phyloP scores from a whole-genome alignment of 2,113 vertebrate genomes.

The Dryoscopus gambensis region DNA sequence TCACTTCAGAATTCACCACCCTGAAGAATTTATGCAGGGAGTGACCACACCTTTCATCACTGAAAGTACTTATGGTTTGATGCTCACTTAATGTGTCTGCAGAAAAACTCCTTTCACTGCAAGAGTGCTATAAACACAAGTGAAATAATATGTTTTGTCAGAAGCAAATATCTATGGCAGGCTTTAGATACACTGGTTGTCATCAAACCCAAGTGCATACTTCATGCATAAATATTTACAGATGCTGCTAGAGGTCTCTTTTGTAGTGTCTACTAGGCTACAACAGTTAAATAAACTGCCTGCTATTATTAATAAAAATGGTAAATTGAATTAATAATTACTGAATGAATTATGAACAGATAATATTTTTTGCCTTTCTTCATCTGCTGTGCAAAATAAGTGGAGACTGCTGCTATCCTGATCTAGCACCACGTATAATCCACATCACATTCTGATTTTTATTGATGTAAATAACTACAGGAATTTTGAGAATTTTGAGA shows the following conservation, averaged over 20 bases:
- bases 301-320: not conserved
- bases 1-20: not conserved
- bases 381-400: not conserved
- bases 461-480: not conserved
- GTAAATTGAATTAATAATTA: not conserved
- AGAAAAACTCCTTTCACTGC: not conserved
- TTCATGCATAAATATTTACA: not conserved
- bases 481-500: not conserved
- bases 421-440: not conserved
- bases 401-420: not conserved
- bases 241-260: not conserved
- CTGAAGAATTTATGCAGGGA: not conserved
- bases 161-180: not conserved
- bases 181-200: not conserved
- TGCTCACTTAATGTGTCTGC: not conserved
- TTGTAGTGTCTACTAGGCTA: not conserved
- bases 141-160: not conserved
- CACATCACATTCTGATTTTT: not conserved
- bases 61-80: not conserved
- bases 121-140: not conserved
- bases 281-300: not conserved
- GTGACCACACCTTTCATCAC: not conserved
- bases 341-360: not conserved
- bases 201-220: not conserved
- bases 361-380: not conserved